Base-by-base conservation (phyloP, 1,140 invertebrate genomes). In the Drosophila virilis region DNA sequence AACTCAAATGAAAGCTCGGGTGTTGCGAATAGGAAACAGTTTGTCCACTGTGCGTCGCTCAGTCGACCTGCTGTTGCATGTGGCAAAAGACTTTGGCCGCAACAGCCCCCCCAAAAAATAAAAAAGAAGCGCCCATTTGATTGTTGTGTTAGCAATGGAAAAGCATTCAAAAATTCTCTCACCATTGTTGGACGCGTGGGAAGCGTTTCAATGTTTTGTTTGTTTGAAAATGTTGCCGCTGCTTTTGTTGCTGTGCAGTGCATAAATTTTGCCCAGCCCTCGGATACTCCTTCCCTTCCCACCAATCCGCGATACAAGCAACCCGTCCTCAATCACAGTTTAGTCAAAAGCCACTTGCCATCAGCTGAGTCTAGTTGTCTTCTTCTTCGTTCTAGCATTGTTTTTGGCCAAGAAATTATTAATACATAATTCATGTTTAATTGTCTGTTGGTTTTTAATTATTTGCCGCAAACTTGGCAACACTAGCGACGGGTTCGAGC, bases 391-490 rank as follows among this genome's bases (percentile, higher is more conserved):
- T 6, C 8, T 43, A 45, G 15, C 54, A 40, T 38, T 45, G 17
- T 43, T 46, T 45, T 65, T 33, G 45, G n/a, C 54, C 46, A 65
- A 69, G 79, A 82, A 82, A 77, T 86, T 86, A 83, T 88, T 86
- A 86, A 86, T 86, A 88, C 82, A 88, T 86, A 88, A 88, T 86
- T 86, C 79, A 86, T 88, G 76, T 86, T 86, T 86, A 86, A 86
- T 86, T 86, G 83, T 82, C 43, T 75, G 64, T 48, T 54, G 45
- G 59, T 17, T 69, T 65, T 70, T 69, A 55, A 68, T 77, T 67
- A 54, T 64, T 58, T 70, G 50, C 42, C 55, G 15, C 55, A 46
- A 61, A 57, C 22, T 22, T 22, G 52, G n/a, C 67, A 57, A 50
- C 33, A 61, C 38, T 60, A 42, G 48, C 46, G 64, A 40, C 45